phyloP scores from a whole-genome alignment of 2,888 invertebrate species.

The Lasius fuliginosus region DNA sequence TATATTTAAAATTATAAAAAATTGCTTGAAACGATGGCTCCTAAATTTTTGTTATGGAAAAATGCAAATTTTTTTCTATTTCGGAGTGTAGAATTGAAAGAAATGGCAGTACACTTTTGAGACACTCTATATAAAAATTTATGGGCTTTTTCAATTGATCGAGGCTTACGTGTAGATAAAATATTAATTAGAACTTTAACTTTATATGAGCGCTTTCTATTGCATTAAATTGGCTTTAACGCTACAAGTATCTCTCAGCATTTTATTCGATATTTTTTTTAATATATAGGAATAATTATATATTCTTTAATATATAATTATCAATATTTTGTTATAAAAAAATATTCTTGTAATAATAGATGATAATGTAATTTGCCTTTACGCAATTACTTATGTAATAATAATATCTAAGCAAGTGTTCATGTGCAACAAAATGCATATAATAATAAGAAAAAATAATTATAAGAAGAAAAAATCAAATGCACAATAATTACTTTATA shows the following conservation, averaged over 20 bases:
- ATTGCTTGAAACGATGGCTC: background rate
- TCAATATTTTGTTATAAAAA: background rate
- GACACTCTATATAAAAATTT: background rate
- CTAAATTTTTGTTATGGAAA: background rate
- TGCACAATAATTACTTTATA: background rate
- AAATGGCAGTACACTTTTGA: background rate
- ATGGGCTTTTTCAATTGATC: background rate
- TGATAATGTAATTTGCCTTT: background rate
- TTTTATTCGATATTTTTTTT: slow-evolving; percentile 1
- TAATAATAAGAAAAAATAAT: background rate
- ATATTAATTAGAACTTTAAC: background rate
- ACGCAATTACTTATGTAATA: background rate
- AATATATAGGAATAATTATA: background rate
- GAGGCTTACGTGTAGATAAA: background rate
- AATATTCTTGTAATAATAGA: background rate
- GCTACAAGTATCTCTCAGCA: background rate
- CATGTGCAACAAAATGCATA: background rate
- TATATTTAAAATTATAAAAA: background rate
- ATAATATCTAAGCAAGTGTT: background rate
- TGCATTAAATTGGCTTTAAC: background rate
- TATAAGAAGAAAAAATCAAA: background rate
- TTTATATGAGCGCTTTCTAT: background rate
- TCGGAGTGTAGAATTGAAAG: background rate
- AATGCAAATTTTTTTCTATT: background rate
- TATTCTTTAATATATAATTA: background rate